Evolutionary conservation across 2,113 vertebrate genomes (phyloP), one percentile per base, ranked within the genome.

Genomic region (Psittacula cyanocephala): DNA sequence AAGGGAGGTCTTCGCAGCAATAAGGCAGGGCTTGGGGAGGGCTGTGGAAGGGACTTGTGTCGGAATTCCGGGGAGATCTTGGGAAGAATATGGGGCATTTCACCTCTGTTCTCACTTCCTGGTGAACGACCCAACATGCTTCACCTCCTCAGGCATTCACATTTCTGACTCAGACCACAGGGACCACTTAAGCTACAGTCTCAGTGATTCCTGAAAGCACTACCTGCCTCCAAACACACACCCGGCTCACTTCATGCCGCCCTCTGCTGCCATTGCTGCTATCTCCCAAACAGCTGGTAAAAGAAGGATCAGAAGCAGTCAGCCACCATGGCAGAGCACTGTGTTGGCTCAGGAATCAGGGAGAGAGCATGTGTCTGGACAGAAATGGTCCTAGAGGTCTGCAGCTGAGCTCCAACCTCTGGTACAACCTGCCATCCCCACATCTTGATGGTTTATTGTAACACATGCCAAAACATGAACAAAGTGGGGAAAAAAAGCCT

Each of bases 201-300:
- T 31, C n/a, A 53, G 65, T 0, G 0, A 24, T 13, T 29, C 14
- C 27, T 24, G 6, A 53, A 53, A 86, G 37, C 20, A 9, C 19
- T 6, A 10, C 22, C 14, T 35, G 5, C 5, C 11, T 71, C 13
- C 18, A 1, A n/a, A 23, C 33, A 1, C 14, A 14, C 5, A 7
- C 11, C 44, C 9, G 17, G n/a, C 23, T 43, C 31, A 11, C 29
- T 29, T 33, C 37, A 11, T 0, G 1, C 1, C 41, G 13, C 13
- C 4, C 4, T 7, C 24, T 87, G 8, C 53, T 84, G 55, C n/a
- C 35, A 27, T 47, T 85, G 53, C 17, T 74, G 35, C 31, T 52
- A 0, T 24, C 24, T 18, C 39, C 17, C 1, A 10, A 50, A 62
- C 20, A 41, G 2, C 13, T 53, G 31, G 31, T 24, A 17, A 59